Evolutionary conservation across 2,888 invertebrate species (phyloP).

Genomic region (Brachycybe producta): DNA sequence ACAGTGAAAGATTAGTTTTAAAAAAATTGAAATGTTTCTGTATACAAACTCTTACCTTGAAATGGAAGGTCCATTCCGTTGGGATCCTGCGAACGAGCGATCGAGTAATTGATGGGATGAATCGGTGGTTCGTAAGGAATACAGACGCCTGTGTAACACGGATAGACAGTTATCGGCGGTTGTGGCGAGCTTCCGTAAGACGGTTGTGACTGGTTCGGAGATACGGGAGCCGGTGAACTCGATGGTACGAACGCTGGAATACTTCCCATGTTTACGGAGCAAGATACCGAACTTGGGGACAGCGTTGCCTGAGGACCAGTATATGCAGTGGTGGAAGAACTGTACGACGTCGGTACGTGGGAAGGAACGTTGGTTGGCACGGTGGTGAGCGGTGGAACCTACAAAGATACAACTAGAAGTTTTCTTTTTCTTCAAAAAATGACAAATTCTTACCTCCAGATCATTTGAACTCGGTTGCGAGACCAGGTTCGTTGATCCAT

Average conservation of each 20-base stretch:
- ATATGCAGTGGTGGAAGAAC: neutral
- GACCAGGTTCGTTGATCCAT: too few species aligned
- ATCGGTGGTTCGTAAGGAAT: constrained; percentile 5
- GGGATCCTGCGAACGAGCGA: constrained; percentile 17
- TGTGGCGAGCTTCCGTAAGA: constrained; percentile 1
- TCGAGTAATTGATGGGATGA: constrained; percentile 15
- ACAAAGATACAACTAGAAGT: too few species aligned
- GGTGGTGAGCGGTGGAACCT: neutral
- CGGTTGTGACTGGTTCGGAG: neutral
- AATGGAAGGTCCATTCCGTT: constrained; percentile 18
- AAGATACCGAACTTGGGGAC: too few species aligned
- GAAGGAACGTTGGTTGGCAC: neutral
- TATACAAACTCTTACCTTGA: constrained; percentile 10
- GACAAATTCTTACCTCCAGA: too few species aligned
- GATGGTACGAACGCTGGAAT: neutral
- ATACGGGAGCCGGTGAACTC: neutral
- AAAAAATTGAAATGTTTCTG: neutral
- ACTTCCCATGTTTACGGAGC: neutral
- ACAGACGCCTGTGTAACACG: constrained; percentile 4
- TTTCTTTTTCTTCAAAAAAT: too few species aligned
- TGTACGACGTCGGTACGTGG: neutral
- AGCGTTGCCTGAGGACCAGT: too few species aligned
- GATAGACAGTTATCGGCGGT: constrained; percentile 8
- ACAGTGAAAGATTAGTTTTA: neutral
- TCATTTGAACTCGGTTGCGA: too few species aligned